Base-by-base conservation (phyloP, 2,113 vertebrate species). In the Budorcas taxicolor region DNA sequence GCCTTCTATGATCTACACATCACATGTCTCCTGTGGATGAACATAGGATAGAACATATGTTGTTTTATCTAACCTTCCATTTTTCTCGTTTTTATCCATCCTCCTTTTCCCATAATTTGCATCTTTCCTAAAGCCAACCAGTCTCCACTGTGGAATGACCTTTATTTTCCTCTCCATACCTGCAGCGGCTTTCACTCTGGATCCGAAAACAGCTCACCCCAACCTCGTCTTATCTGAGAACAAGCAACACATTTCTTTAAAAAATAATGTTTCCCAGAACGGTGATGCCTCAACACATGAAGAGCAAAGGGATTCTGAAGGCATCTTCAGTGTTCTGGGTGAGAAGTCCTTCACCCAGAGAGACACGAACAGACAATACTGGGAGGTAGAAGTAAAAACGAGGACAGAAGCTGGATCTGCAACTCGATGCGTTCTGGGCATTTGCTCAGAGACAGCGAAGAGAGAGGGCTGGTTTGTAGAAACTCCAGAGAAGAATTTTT, bases 281-380 rank as follows among this genome's bases (percentile, higher is more conserved):
- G 1, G 57, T 0, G 94, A 97, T 0, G 82, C 33, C 10, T 60
- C 96, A 0, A 50, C 36, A 0, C 53, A 31, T 0, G 43, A 96
- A 45, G 89, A 13, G 0, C 98, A 99, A 57, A 87, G 98, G 76
- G 97, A 98, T 16, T 99, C 99, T 17, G 98, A 99, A 87, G 98
- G 98, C 0, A 98, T 98, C 62, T 94, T 94, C 95, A 98, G 94
- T 64, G 93, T 97, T 7, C 27, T 98, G 67, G 97, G 88, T 0
- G 53, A 89, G 0, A 92, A 86, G 14, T 83, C 36, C 3, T 97
- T 98, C 57, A 94, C 89, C 6, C 60, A 62, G 29, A 7, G 3
- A 0, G 29, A 62, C 60, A 25, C 43, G 0, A 97, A 97, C 0
- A 98, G 97, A 1, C 60, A 97, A 23, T 98, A 96, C 45, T 98